Conservation (phyloP, 2,888 invertebrate species). For the Thysanoteuthis rhombus region DNA sequence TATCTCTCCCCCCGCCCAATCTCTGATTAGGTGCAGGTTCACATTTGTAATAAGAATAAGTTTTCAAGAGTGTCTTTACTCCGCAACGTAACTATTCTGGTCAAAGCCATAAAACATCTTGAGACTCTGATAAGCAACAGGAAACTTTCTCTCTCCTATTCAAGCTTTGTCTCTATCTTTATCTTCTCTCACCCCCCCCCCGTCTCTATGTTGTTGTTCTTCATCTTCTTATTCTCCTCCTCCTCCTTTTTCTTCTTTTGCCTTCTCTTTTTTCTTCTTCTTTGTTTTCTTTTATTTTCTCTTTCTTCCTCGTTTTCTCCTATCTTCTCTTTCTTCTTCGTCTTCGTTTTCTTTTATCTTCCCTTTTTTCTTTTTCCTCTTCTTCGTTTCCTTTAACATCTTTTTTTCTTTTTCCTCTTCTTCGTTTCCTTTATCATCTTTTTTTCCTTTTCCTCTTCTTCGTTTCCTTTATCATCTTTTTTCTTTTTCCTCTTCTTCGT, state of each 20-base stretch:
- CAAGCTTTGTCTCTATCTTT: not conserved
- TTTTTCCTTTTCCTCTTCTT: rapidly evolving
- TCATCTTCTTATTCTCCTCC: not conserved
- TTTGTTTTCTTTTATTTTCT: not conserved
- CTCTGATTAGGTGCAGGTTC: not conserved
- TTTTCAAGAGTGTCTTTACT: not conserved
- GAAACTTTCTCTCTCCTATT: too few relatives aligned
- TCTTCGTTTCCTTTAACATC: not conserved
- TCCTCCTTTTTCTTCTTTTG: not conserved
- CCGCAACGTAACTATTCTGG: not conserved
- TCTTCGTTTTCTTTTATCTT: not conserved
- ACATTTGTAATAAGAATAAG: not conserved
- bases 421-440: not conserved
- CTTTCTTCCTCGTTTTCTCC: not conserved
- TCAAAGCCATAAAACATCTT: not conserved
- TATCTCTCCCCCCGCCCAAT: not conserved
- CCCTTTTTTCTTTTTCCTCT: not conserved
- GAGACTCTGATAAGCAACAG: not conserved
- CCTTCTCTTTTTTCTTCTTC: not conserved
- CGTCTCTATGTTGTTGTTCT: not conserved
- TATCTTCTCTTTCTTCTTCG: not conserved
- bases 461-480: not conserved
- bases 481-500: rapidly evolving
- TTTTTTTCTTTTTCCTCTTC: too few relatives aligned
- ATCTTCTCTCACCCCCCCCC: not conserved